Base-by-base conservation (phyloP, 1,140 invertebrate genomes). In the Laupala kohalensis region DNA sequence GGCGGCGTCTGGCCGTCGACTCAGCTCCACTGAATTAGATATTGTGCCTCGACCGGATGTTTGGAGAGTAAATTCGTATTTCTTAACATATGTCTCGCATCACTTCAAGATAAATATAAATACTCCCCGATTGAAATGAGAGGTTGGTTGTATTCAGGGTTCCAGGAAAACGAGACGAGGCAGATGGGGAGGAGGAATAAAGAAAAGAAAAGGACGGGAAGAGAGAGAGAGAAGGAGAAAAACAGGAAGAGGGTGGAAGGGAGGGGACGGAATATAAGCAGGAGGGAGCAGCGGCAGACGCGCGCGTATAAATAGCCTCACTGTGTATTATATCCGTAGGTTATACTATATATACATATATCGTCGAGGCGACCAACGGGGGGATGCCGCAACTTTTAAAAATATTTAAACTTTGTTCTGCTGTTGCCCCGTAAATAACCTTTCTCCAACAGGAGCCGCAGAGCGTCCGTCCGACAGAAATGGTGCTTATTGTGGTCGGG, bases 51-150 rank as follows among this genome's bases (percentile, higher is more conserved):
- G 29, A 24, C 71, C 65, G 71, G 71, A 72, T 72, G 71, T 72
- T 72, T 72, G 37, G 71, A 72, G 67, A 72, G 67, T 72, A 72
- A 67, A 67, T 72, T 72, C 67, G 27, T 66, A 72, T 72, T 72
- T 68, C 65, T 37, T 67, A 71, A 71, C 69, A 64, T 71, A 71
- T 71, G 69, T 64, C 27, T 71, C 63, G 69, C 63, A 63, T 71
- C 69, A 71, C 69, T 26, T 25, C 25, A 63, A 71, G 69, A 71
- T 71, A 71, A 71, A 71, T 64, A 71, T 71, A 71, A 71, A 71
- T 71, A 71, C 69, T 71, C 63, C 67, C 26, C 67, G 53, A 71
- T 64, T 26, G 69, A 71, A 71, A 71, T 71, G 65, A 71, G 69
- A 71, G 69, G 53, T 71, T 28, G 69, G 53, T 71, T 28, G 69